Conservation (phyloP, 2,797 vertebrate genomes). For the Premnoplex brunnescens region DNA sequence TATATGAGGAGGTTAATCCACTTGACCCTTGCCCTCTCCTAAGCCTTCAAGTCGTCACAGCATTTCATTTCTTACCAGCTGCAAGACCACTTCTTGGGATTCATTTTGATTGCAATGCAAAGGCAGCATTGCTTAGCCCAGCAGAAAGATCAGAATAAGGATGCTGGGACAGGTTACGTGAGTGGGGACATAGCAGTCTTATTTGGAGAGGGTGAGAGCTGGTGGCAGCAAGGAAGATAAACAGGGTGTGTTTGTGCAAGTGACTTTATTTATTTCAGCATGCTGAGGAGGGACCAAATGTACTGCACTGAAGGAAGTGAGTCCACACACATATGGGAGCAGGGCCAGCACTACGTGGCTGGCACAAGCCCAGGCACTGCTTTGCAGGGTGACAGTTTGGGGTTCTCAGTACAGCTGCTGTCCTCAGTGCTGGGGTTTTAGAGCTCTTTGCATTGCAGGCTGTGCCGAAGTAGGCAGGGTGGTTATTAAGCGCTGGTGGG, state of each 20-base stretch:
- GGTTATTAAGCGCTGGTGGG: rapidly evolving
- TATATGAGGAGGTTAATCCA: slow-evolving; percentile 26
- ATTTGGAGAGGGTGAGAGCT: background rate
- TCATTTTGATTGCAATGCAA: background rate
- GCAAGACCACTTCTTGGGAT: background rate
- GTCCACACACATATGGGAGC: background rate
- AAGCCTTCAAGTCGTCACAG: background rate
- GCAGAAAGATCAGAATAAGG: background rate
- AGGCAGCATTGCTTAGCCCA: background rate
- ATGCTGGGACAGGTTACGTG: rapidly evolving
- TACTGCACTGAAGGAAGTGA: background rate
- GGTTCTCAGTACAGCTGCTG: background rate
- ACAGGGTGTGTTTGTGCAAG: slow-evolving; percentile 11
- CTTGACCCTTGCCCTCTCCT: slow-evolving; percentile 12
- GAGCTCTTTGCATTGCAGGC: background rate
- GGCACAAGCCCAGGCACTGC: background rate
- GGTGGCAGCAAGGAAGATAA: background rate
- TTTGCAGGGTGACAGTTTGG: background rate
- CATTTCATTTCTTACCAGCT: slow-evolving; percentile 12
- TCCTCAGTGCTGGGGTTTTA: background rate
- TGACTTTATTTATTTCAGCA: slow-evolving; percentile 2
- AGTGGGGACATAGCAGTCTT: background rate
- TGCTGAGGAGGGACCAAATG: slow-evolving; percentile 1
- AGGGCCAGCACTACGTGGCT: background rate
- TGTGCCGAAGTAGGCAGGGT: background rate